Evolutionary conservation across 2,888 invertebrate species (phyloP).

Genomic region (Electrophaes corylata): DNA sequence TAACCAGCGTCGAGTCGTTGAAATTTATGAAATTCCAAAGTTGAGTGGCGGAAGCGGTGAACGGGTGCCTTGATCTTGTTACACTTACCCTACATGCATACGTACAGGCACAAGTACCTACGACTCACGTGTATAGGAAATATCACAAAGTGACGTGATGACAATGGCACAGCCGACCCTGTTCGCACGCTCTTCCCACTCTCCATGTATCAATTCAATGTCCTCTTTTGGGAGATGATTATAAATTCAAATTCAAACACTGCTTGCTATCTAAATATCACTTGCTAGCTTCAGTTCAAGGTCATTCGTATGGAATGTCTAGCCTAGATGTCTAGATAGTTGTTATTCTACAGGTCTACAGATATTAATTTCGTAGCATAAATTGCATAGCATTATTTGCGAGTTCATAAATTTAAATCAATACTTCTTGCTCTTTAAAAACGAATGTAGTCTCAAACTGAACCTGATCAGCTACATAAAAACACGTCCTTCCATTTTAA

Average conservation of each 20-base stretch:
- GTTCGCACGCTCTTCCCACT: conserved; percentile 77
- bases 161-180: conserved; percentile 76
- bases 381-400: background rate
- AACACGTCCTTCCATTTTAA: conserved; percentile 22
- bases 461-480: conserved; percentile 18
- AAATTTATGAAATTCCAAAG: conserved; percentile 58
- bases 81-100: conserved; percentile 38
- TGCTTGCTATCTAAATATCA: conserved; percentile 10
- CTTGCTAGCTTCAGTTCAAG: conserved; percentile 14
- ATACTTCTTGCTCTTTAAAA: conserved; percentile 4
- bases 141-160: conserved; percentile 65
- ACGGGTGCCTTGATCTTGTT: conserved; percentile 74
- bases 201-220: conserved; percentile 72
- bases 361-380: background rate
- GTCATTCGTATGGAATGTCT: background rate
- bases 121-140: conserved; percentile 54
- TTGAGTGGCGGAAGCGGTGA: conserved; percentile 73
- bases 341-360: too few relatives aligned
- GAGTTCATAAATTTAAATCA: conserved; percentile 3
- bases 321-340: too few relatives aligned
- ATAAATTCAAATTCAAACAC: conserved; percentile 34
- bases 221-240: conserved; percentile 57
- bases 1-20: conserved; percentile 34
- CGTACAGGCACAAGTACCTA: conserved; percentile 31
- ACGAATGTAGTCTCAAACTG: conserved; percentile 7